Percentiles rank a stretch among this genome's conserved stretches.
Conservation (phyloP, 2,797 vertebrate genomes). For the Coccyzus lansbergi region DNA sequence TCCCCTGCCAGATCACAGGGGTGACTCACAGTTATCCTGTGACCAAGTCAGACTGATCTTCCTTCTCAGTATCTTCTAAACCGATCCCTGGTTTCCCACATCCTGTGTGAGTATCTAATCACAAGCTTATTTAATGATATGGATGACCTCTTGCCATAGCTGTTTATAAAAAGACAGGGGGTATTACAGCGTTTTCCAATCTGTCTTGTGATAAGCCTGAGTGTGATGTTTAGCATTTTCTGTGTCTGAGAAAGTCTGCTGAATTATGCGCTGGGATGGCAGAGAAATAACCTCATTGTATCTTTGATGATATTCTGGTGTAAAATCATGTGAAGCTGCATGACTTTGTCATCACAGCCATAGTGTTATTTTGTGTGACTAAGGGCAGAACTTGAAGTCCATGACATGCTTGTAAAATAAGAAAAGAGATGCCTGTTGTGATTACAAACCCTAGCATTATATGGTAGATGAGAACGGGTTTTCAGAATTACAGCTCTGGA, state of each 20-base stretch:
- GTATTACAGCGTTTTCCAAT: neutral
- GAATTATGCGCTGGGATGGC: neutral
- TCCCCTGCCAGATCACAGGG: neutral
- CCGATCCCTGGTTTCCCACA: constrained; percentile 55
- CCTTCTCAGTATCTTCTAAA: neutral
- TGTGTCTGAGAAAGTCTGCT: neutral
- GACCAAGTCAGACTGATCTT: constrained; percentile 54
- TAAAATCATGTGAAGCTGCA: constrained; percentile 30
- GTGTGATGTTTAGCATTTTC: constrained; percentile 7
- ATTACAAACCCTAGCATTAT: neutral
- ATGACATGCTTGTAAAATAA: neutral
- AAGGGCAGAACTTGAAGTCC: neutral
- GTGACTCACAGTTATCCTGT: constrained; percentile 58
- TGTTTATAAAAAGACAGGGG: neutral
- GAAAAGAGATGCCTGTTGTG: neutral
- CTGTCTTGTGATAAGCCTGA: constrained; percentile 45
- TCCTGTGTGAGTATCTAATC: constrained; percentile 61
- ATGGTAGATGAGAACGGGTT: neutral
- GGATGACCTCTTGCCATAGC: constrained; percentile 12
- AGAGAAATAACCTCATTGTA: neutral
- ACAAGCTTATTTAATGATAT: constrained; percentile 32
- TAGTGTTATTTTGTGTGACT: neutral
- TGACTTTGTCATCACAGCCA: neutral
- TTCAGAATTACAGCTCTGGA: neutral
- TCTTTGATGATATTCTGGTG: neutral